Conservation (phyloP, 2,797 vertebrate species). For the Anas flavirostris region DNA sequence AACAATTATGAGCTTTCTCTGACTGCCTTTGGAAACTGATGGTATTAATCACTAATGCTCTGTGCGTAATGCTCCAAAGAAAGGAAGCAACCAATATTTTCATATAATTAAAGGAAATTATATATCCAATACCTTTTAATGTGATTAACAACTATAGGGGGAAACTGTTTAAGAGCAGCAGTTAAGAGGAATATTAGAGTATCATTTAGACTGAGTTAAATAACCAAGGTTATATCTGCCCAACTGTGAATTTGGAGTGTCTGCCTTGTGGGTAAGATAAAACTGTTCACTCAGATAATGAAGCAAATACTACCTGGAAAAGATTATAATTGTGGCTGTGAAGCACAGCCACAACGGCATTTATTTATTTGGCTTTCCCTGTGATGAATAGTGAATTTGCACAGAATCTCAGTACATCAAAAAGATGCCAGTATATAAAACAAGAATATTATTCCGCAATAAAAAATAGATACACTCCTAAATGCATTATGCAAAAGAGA, state of each 20-base stretch:
- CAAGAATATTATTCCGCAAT: neutral
- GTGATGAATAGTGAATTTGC: neutral
- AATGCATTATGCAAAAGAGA: slow-evolving; percentile 36
- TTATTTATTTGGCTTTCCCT: neutral
- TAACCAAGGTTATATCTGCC: slow-evolving; percentile 13
- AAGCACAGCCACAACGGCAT: neutral
- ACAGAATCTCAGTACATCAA: neutral
- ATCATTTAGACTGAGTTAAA: slow-evolving; percentile 44
- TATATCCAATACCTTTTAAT: slow-evolving; percentile 68
- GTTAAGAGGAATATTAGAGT: slow-evolving; percentile 58
- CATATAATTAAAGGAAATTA: slow-evolving; percentile 73
- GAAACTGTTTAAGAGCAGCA: slow-evolving; percentile 51
- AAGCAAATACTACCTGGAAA: neutral
- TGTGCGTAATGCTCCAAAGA: neutral
- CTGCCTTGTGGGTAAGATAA: neutral
- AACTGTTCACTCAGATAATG: neutral
- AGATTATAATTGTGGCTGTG: neutral
- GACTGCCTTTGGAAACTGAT: neutral
- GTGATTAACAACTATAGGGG: slow-evolving; percentile 67
- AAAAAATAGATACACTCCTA: slow-evolving; percentile 3
- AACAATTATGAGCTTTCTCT: neutral
- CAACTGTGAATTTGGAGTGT: neutral
- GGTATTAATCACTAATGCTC: neutral
- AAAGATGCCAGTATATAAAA: neutral
- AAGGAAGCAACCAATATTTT: slow-evolving; percentile 65